These are phyloP conservation scores for Sycophila texana DNA, from an alignment of 2,888 invertebrate genomes.

Conservation along the genomic window DNA sequence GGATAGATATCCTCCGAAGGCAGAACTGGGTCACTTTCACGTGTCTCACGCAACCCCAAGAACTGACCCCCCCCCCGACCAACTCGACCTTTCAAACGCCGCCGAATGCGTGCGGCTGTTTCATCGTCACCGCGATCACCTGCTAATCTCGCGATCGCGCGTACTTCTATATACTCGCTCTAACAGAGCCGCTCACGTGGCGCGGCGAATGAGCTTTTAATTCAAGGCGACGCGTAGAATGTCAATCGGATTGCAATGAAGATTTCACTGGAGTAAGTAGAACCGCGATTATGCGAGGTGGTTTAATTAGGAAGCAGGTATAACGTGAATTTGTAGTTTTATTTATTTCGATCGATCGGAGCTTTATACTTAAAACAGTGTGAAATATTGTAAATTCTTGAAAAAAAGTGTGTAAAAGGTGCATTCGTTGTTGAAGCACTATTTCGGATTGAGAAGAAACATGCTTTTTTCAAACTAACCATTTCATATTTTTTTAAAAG, in stretches of 20 bases:
- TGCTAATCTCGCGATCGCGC: neutral
- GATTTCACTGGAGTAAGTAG: no score
- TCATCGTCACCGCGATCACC: neutral
- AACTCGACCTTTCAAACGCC: neutral
- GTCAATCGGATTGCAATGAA: neutral
- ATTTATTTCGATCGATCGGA: no score
- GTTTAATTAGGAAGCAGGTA: no score
- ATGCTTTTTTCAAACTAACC: neutral
- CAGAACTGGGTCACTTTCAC: slow-evolving; percentile 22
- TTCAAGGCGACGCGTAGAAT: slow-evolving; percentile 10
- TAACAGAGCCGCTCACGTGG: neutral
- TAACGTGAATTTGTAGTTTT: no score
- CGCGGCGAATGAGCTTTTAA: neutral
- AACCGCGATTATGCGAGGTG: no score
- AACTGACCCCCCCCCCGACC: neutral
- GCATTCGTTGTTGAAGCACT: no score
- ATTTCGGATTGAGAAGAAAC: no score
- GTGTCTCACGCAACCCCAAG: slow-evolving; percentile 14
- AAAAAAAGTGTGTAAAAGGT: neutral
- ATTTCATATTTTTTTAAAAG: no score
- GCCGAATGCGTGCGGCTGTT: neutral
- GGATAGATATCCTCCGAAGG: slow-evolving; percentile 8
- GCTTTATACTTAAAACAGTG: no score
- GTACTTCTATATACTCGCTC: neutral
- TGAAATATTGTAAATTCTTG: neutral